phyloP scores from a whole-genome alignment of 2,113 vertebrate genomes.

The Cynocephalus volans region DNA sequence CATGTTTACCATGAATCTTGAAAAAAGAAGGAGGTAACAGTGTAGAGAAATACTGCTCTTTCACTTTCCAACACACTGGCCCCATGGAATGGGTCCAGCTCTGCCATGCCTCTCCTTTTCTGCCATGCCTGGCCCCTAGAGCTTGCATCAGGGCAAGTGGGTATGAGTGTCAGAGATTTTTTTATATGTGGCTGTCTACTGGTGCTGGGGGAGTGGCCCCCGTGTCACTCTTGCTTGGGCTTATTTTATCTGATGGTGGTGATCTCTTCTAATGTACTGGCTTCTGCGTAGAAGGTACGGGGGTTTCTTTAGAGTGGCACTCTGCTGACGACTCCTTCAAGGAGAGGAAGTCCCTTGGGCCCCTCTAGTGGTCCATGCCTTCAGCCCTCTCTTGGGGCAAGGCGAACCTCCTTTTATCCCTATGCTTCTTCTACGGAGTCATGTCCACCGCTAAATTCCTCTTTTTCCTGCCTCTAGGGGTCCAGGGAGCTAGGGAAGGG shows the following conservation, averaged over 20 bases:
- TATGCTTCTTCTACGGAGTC: background rate
- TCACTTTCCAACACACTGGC: background rate
- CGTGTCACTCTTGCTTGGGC: background rate
- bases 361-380: background rate
- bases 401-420: background rate
- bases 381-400: background rate
- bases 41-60: background rate
- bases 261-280: accelerated
- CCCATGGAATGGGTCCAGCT: no score
- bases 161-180: background rate
- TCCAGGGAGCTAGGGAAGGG: background rate
- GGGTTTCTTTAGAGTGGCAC: background rate
- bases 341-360: background rate
- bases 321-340: background rate
- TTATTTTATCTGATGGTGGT: background rate
- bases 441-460: no score
- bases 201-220: no score
- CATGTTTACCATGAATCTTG: background rate
- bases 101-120: accelerated
- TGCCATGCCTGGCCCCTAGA: background rate
- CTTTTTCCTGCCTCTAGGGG: background rate
- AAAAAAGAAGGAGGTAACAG: background rate
- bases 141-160: background rate
- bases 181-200: background rate
- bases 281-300: background rate